These are phyloP conservation scores for Choreutis nemorana DNA, from an alignment of 2,888 invertebrate genomes.

Conservation along the genomic window DNA sequence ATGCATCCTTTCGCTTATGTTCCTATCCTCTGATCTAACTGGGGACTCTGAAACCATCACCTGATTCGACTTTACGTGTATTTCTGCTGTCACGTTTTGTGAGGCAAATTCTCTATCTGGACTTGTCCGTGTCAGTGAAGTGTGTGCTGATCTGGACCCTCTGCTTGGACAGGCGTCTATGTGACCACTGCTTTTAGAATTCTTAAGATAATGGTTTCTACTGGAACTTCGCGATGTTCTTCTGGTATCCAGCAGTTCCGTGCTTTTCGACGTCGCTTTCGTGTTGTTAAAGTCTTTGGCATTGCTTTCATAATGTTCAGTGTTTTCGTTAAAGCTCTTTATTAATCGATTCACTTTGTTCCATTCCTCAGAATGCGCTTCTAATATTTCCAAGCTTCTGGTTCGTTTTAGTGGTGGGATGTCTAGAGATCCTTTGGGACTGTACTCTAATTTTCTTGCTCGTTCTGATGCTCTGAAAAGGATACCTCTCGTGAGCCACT, in stretches of 20 bases:
- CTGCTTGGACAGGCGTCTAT: slow-evolving; percentile 44
- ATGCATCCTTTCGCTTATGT: slow-evolving; percentile 32
- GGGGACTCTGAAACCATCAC: slow-evolving; percentile 48
- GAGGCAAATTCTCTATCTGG: slow-evolving; percentile 22
- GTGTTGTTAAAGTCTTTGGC: slow-evolving; percentile 49
- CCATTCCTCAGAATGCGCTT: slow-evolving; percentile 54
- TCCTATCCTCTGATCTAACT: slow-evolving; percentile 34
- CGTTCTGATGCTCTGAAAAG: slow-evolving; percentile 66
- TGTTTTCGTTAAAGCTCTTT: slow-evolving; percentile 41
- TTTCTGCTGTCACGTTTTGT: slow-evolving; percentile 54
- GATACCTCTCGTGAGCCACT: slow-evolving; percentile 72
- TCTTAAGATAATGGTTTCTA: slow-evolving; percentile 35
- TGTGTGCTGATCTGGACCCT: slow-evolving; percentile 30
- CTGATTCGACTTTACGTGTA: slow-evolving; percentile 50
- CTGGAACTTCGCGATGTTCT: slow-evolving; percentile 33
- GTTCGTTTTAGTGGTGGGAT: slow-evolving; percentile 71
- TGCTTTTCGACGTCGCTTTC: slow-evolving; percentile 58
- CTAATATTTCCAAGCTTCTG: slow-evolving; percentile 75
- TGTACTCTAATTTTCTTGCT: slow-evolving; percentile 48
- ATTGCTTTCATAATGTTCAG: slow-evolving; percentile 39
- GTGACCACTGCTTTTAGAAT: slow-evolving; percentile 49
- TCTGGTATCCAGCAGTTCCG: slow-evolving; percentile 46
- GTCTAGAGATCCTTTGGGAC: slow-evolving; percentile 60
- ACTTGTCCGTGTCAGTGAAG: slow-evolving; percentile 17
- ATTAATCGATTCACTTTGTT: slow-evolving; percentile 43